Base-by-base conservation (phyloP, 2,797 vertebrate genomes). In the Artibeus jamaicensis region DNA sequence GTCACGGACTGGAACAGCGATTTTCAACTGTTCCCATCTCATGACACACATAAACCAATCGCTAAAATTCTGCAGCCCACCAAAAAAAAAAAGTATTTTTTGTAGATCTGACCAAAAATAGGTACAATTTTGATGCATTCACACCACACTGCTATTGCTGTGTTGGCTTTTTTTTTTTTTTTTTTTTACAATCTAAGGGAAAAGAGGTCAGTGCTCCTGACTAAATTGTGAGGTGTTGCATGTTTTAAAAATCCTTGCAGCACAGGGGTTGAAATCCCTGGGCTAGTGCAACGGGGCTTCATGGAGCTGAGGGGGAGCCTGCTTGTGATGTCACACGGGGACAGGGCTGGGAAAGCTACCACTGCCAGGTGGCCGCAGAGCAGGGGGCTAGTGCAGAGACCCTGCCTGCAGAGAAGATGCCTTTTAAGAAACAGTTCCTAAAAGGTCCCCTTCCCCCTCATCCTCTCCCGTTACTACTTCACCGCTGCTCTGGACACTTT, bases 241-340 rank as follows among this genome's bases (percentile, higher is more conserved):
- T n/a, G 32, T n/a, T 65, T 65, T 65, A 32, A 65, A 65, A 65
- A 65, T n/a, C 6, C 62, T 16, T 18, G 62, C 26, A 5, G 32
- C 1, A 12, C 62, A 65, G 5, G 12, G 29, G 29, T 62, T 14
- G 29, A 32, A 32, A 32, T 62, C 59, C 4, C 29, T 0, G 44
- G 9, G 7, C 5, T 2, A 44, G 70, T 12, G 14, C 37, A 2
- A 12, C 0, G 39, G 22, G 37, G 32, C 24, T 42, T 18, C 48
- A 44, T 14, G 46, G 92, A 37, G 29, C 32, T 3, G 29, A 29
- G 74, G 48, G 14, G 50, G 16, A 59, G 22, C 15, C 70, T 9
- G 9, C 21, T 15, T 0, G 59, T 1, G 46, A 15, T 0, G 3
- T 11, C 82, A 46, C 53, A 26, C n/a, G 32, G 32, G 44, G 42